phyloP scores from a whole-genome alignment of 2,888 invertebrate genomes.

The Heliothis peltigera region DNA sequence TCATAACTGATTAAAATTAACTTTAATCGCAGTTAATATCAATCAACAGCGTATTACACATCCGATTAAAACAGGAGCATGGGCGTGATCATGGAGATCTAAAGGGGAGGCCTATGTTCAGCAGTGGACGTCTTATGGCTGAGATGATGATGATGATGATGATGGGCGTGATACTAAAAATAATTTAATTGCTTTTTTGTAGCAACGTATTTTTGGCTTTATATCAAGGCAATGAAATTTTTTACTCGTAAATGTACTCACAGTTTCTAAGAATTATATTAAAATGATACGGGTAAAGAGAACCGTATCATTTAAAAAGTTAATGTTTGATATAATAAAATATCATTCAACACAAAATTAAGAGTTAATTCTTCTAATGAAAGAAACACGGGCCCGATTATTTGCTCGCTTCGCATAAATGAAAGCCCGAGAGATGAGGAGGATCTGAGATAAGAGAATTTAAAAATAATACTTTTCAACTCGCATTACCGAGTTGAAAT shows the following conservation, averaged over 20 bases:
- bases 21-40: constrained; percentile 54
- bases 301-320: constrained; percentile 11
- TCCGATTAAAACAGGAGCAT: constrained; percentile 17
- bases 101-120: too few species aligned
- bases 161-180: constrained; percentile 19
- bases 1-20: constrained; percentile 62
- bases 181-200: constrained; percentile 36
- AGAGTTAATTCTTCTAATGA: constrained; percentile 39
- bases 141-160: too few species aligned
- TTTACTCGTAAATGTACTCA: constrained; percentile 16
- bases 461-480: constrained; percentile 44
- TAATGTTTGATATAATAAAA: constrained; percentile 31
- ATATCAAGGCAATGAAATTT: constrained; percentile 36
- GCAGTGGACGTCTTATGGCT: too few species aligned
- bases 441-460: constrained; percentile 41
- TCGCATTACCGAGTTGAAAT: constrained; percentile 41
- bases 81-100: too few species aligned
- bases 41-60: constrained; percentile 35
- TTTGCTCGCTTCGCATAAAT: constrained; percentile 30
- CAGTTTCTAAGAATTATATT: constrained; percentile 13
- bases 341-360: constrained; percentile 28
- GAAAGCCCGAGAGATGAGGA: constrained; percentile 29
- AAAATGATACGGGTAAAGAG: constrained; percentile 7
- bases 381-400: constrained; percentile 33
- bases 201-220: constrained; percentile 4